A percentile compares a stretch with the other conserved stretches of the same genome.
Conservation (phyloP, 2,797 vertebrate genomes). For the Rhabdomys pumilio region DNA sequence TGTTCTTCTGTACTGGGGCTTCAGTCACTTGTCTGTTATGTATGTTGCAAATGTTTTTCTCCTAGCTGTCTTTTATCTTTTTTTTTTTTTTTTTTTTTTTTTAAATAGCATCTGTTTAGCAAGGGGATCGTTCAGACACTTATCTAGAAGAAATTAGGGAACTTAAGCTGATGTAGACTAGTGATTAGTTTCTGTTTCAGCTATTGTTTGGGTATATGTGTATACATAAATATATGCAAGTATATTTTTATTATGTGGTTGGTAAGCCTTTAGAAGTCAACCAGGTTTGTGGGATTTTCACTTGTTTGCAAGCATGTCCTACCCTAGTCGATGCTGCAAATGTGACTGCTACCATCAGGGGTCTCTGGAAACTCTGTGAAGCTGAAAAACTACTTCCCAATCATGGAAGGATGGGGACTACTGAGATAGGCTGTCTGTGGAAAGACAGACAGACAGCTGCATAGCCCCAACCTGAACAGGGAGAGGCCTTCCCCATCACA, state of each 20-base stretch:
- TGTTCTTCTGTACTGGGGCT: not conserved
- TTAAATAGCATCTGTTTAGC: constrained; percentile 13
- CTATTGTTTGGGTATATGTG: not conserved
- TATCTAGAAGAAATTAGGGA: constrained; percentile 35
- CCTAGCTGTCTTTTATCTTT: constrained; percentile 20
- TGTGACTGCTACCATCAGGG: not conserved
- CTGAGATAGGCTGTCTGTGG: not conserved
- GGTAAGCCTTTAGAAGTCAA: constrained; percentile 44
- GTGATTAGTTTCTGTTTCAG: not conserved
- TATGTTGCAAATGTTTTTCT: constrained; percentile 1
- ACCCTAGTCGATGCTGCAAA: not conserved
- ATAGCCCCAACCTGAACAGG: not conserved
- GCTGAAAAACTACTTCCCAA: not conserved
- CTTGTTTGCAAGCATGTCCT: not conserved
- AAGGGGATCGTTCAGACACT: constrained; percentile 56
- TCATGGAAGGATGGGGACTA: not conserved
- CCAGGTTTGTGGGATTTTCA: not conserved
- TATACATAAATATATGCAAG: not conserved
- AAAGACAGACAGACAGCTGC: not conserved
- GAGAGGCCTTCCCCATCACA: not conserved
- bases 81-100: not conserved
- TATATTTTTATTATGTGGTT: not conserved
- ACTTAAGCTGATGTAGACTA: constrained; percentile 21
- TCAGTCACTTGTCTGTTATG: constrained; percentile 24
- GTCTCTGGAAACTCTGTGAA: constrained; percentile 30